Evolutionary conservation across 2,888 invertebrate genomes (phyloP), one percentile per base, ranked within the genome.

Genomic region (Linnaemya vulpina): DNA sequence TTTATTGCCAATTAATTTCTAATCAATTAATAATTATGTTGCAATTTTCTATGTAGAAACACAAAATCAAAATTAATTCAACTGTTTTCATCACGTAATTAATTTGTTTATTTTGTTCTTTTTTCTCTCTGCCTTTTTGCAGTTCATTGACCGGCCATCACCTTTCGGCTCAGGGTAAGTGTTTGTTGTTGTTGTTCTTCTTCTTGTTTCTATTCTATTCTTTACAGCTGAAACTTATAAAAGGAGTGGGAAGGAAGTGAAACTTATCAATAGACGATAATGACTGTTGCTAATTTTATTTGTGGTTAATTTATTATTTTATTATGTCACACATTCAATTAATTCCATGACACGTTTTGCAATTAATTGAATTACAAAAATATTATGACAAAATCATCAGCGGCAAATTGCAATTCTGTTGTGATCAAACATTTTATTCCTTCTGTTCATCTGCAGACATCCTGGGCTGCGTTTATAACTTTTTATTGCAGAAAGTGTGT

Each of bases 311-410:
- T 71, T 77, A 49, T 76, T 65, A 73, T 77, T 73, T 65, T 22
- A 65, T 55, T 78, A 70, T 78, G 46, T 65, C 51, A 71, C 62
- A 74, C 65, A 68, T 82, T 85, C 82, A 82, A 82, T 85, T 85
- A 82, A 74, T 85, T 78, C 75, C 70, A 74, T 65, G 82, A 74
- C 85, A 85, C 82, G 82, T 85, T 82, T 71, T 85, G 74, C 82
- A 85, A 85, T 85, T 85, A 85, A 85, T 85, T 85, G 78, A 85
- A 85, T 85, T 82, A 85, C 78, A 82, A 78, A 82, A 78, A 82
- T 74, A 85, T 77, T 82, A 82, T 85, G 65, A 65, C 49, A 38
- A 30, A 71, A 51, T 71, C 78, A 53, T 68, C 62, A 79, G 62
- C 65, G 58, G 46, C 17, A 15, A 40, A 65, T 65, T 65, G 74